A percentile compares a stretch with the other conserved stretches of the same genome.
phyloP scores from a whole-genome alignment of 2,888 invertebrate species.

The Electrophaes corylata region DNA sequence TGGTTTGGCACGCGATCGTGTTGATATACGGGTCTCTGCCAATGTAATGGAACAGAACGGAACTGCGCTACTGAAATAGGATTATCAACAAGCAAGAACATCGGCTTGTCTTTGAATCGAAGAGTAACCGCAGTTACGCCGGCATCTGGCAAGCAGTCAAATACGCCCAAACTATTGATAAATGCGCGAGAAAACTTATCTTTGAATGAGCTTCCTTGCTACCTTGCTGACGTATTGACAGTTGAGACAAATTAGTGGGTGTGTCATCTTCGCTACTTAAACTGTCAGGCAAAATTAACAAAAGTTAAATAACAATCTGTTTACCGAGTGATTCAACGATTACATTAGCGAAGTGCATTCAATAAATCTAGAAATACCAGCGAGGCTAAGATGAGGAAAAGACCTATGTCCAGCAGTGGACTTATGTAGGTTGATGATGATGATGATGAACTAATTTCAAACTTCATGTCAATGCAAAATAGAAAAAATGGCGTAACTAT shows the following conservation, averaged over 20 bases:
- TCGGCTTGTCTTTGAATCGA: conserved; percentile 17
- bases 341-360: not conserved
- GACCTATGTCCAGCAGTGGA: no score
- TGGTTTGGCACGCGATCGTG: conserved; percentile 24
- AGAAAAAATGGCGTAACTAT: no score
- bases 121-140: conserved; percentile 38
- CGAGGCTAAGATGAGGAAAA: no score
- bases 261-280: conserved; percentile 3
- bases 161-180: conserved; percentile 48
- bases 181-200: conserved; percentile 33
- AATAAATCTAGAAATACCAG: conserved; percentile 2
- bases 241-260: conserved; percentile 22
- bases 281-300: conserved; percentile 11
- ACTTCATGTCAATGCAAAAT: no score
- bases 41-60: conserved; percentile 29
- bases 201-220: conserved; percentile 47
- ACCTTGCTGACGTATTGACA: conserved; percentile 27
- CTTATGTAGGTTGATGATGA: no score
- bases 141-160: conserved; percentile 52
- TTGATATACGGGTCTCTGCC: conserved; percentile 24
- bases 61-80: conserved; percentile 34
- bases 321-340: not conserved
- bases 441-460: no score
- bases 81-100: conserved; percentile 42
- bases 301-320: conserved; percentile 1